These are phyloP conservation scores for Drosophila kurseongensis DNA, from an alignment of 1,140 invertebrate species.

Conservation along the genomic window DNA sequence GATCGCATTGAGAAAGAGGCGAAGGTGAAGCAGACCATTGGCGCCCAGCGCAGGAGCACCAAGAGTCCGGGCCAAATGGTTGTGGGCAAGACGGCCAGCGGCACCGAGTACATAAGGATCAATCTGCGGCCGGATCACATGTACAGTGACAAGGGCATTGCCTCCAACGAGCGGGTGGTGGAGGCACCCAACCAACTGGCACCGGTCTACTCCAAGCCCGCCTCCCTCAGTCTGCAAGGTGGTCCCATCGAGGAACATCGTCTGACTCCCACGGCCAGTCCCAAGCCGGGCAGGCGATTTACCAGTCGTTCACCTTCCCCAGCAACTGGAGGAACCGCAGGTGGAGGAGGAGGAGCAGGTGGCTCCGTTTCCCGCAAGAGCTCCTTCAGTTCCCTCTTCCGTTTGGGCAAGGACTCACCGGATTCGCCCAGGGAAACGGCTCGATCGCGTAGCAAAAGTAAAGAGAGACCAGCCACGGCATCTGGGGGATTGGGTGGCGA, in stretches of 20 bases:
- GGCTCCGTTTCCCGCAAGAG: constrained; percentile 89
- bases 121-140: constrained; percentile 88
- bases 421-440: constrained; percentile 83
- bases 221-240: constrained; percentile 84
- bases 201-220: constrained; percentile 83
- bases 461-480: constrained; percentile 85
- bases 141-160: constrained; percentile 86
- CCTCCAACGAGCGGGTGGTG: constrained; percentile 75
- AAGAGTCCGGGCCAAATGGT: constrained; percentile 82
- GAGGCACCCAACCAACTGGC: constrained; percentile 80
- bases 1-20: constrained; percentile 32
- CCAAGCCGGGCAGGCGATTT: constrained; percentile 80
- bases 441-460: constrained; percentile 88
- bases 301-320: constrained; percentile 85
- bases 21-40: constrained; percentile 36
- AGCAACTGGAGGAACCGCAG: constrained; percentile 65
- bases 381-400: constrained; percentile 92
- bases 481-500: constrained; percentile 27
- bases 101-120: constrained; percentile 87
- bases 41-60: constrained; percentile 62
- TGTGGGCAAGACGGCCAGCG: constrained; percentile 81
- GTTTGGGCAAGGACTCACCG: constrained; percentile 83
- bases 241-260: constrained; percentile 68
- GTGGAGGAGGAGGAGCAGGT: neutral
- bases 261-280: constrained; percentile 84